These are phyloP conservation scores for Eledone cirrhosa DNA, from an alignment of 2,888 invertebrate species.

Conservation along the genomic window DNA sequence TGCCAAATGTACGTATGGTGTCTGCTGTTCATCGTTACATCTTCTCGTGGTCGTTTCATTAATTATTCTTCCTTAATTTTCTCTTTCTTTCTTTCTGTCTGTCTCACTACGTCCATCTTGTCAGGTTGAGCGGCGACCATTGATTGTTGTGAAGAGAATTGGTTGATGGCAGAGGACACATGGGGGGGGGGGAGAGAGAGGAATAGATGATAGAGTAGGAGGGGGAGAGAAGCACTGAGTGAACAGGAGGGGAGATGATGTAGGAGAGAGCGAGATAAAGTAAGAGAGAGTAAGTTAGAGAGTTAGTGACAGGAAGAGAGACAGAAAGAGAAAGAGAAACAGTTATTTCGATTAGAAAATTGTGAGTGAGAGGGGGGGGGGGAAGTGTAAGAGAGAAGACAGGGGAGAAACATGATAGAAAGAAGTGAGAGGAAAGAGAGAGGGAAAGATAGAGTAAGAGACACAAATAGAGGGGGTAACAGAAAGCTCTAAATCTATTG, in stretches of 20 bases:
- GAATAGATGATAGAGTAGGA: neutral
- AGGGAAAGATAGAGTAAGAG: neutral
- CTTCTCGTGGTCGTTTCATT: too few relatives aligned
- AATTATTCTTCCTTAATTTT: too few relatives aligned
- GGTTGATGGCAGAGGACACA: too few relatives aligned
- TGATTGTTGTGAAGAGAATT: too few relatives aligned
- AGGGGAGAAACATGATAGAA: neutral
- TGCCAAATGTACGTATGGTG: too few relatives aligned
- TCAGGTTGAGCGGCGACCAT: too few relatives aligned
- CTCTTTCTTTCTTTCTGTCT: too few relatives aligned
- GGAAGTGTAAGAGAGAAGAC: neutral
- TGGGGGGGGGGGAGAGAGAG: neutral
- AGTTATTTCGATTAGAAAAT: neutral
- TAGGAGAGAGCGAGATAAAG: neutral
- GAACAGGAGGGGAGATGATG: neutral
- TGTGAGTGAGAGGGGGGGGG: neutral
- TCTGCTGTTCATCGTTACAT: too few relatives aligned
- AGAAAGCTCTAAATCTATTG: too few relatives aligned
- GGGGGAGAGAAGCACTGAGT: neutral
- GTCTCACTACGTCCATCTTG: too few relatives aligned
- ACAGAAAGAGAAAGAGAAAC: neutral
- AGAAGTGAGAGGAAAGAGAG: neutral
- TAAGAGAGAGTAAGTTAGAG: neutral
- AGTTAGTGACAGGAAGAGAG: neutral
- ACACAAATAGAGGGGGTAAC: too few relatives aligned